phyloP scores from a whole-genome alignment of 2,797 vertebrate species.

The Melanotaenia boesemani region DNA sequence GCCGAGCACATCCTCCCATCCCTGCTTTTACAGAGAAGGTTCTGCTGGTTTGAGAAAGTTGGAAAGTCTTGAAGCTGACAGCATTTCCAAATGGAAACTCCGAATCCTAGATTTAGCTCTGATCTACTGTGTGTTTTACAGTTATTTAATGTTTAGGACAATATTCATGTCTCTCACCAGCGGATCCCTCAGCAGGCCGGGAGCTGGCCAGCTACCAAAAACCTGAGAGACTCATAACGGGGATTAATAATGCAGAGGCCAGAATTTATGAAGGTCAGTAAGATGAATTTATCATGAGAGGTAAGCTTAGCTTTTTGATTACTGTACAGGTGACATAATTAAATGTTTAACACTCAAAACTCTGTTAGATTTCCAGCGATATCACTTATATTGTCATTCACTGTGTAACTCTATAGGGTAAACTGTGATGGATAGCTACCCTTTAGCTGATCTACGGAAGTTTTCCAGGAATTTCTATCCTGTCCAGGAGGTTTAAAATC shows the following conservation, averaged over 20 bases:
- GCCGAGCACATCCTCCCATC: background rate
- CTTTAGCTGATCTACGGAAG: no score
- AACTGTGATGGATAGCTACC: no score
- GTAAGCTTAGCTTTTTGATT: no score
- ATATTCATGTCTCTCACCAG: slow-evolving; percentile 54
- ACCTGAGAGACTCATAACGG: slow-evolving; percentile 46
- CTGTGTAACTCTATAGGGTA: no score
- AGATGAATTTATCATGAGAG: slow-evolving; percentile 1
- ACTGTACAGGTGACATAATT: background rate
- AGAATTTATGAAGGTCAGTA: slow-evolving; percentile 22
- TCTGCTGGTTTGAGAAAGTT: slow-evolving; percentile 9
- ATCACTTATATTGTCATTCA: no score
- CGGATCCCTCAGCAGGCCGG: slow-evolving; percentile 34
- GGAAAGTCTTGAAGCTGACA: no score
- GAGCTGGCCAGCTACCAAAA: slow-evolving; percentile 40
- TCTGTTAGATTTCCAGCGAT: no score
- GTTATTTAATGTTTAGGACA: slow-evolving; percentile 58
- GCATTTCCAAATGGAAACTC: slow-evolving; percentile 52
- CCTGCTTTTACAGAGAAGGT: background rate
- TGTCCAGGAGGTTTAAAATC: no score
- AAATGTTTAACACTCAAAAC: no score
- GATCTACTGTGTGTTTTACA: slow-evolving; percentile 48
- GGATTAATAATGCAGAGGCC: slow-evolving; percentile 51
- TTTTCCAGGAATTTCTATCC: no score
- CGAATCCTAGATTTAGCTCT: slow-evolving; percentile 54